Evolutionary conservation across 2,113 vertebrate species (phyloP).

Genomic region (Triplophysa tibetana): DNA sequence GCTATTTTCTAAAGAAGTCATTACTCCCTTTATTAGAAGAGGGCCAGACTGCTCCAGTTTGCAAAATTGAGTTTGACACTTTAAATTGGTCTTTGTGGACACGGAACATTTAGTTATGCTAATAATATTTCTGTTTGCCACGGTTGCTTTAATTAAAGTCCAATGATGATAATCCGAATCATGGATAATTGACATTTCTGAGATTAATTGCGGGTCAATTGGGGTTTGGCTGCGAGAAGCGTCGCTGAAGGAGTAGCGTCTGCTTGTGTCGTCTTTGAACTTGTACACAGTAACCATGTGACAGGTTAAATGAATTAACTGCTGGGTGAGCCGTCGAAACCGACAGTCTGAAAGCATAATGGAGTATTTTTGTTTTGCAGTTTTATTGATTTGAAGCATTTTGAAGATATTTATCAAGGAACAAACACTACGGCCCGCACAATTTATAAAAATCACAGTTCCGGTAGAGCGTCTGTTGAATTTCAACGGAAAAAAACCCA

Average conservation of each 20-base stretch:
- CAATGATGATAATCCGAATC: conserved; percentile 57
- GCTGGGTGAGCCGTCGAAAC: background rate
- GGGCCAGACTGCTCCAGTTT: conserved; percentile 47
- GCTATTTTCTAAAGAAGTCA: conserved; percentile 53
- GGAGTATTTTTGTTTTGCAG: background rate
- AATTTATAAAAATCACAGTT: background rate
- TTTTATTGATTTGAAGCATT: background rate
- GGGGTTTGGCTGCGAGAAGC: conserved; percentile 47
- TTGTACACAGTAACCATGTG: conserved; percentile 14
- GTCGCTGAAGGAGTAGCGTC: conserved; percentile 31
- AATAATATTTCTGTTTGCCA: conserved; percentile 65
- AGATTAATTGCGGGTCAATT: conserved; percentile 61
- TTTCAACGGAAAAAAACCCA: too few species aligned
- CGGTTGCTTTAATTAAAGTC: conserved; percentile 67
- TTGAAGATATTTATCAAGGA: conserved; percentile 6
- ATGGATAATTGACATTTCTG: conserved; percentile 65
- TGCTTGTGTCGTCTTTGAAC: conserved; percentile 24
- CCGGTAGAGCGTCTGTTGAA: too few species aligned
- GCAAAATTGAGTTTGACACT: conserved; percentile 61
- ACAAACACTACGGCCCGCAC: background rate
- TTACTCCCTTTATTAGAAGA: conserved; percentile 58
- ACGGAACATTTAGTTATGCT: conserved; percentile 63
- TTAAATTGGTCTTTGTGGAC: conserved; percentile 60
- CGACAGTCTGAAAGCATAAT: conserved; percentile 6
- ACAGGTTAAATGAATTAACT: conserved; percentile 26